Conservation (phyloP, 2,113 vertebrate genomes). For the Malurus alboscapulatus region DNA sequence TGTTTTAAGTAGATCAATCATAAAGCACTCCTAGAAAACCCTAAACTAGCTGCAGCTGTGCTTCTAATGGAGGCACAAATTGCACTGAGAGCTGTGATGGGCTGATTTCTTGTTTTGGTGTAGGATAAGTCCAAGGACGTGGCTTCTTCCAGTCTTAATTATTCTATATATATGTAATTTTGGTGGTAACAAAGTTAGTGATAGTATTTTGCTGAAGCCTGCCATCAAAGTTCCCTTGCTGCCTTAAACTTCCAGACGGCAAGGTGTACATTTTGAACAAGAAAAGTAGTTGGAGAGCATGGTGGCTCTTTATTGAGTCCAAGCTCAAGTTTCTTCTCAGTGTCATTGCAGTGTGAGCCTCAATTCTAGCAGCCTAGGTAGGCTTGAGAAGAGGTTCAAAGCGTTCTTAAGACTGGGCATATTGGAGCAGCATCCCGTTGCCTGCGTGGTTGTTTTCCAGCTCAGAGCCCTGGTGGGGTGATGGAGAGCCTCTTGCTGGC, state of each 20-base stretch:
- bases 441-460: rapidly evolving
- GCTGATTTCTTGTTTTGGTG: neutral
- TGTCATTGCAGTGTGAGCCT: neutral
- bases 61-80: neutral
- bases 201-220: neutral
- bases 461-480: rapidly evolving
- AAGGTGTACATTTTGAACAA: neutral
- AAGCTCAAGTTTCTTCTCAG: neutral
- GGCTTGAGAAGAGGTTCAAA: neutral
- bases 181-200: neutral
- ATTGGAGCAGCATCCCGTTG: neutral
- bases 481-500: neutral
- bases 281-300: neutral
- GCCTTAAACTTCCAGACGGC: neutral
- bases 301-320: neutral
- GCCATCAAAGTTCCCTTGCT: neutral
- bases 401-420: neutral
- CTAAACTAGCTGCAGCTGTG: neutral
- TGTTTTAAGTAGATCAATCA: conserved; percentile 3
- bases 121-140: neutral
- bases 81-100: rapidly evolving
- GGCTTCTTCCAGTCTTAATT: neutral
- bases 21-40: neutral
- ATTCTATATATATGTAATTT: neutral
- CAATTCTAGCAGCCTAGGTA: neutral